Conservation (phyloP, 2,888 invertebrate species). For the Therioaphis trifolii region DNA sequence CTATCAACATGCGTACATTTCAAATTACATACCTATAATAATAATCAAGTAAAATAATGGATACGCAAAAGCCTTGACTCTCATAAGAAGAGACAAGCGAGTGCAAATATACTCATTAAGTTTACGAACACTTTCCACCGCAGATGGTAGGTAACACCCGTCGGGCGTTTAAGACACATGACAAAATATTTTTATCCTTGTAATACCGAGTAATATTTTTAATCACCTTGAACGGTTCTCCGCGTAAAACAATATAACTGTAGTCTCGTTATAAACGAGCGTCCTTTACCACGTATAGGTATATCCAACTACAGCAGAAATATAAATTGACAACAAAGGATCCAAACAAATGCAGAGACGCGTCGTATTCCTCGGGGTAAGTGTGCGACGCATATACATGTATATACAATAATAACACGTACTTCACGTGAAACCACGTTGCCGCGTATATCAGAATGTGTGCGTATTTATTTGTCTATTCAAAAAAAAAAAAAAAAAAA, state of each 20-base stretch:
- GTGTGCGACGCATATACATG: neutral
- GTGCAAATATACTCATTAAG: neutral
- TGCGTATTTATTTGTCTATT: constrained; percentile 28
- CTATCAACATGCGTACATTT: neutral
- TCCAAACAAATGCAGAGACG: constrained; percentile 24
- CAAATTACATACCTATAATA: neutral
- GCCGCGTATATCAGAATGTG: neutral
- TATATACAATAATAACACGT: too few relatives aligned
- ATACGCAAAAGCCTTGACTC: constrained; percentile 13
- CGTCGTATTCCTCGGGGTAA: constrained; percentile 29
- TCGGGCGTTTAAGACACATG: constrained; percentile 27
- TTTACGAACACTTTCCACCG: constrained; percentile 34
- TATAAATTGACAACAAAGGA: neutral
- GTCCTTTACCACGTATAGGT: neutral
- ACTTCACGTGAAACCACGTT: neutral
- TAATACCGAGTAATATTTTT: constrained; percentile 7
- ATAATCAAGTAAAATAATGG: neutral
- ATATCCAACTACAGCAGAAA: neutral
- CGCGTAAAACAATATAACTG: constrained; percentile 42
- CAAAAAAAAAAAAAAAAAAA: constrained; percentile 27
- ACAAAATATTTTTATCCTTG: constrained; percentile 51
- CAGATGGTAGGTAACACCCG: constrained; percentile 32
- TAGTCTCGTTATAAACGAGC: constrained; percentile 1
- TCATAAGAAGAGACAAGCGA: neutral
- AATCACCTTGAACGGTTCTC: constrained; percentile 54